A percentile compares a stretch with the other conserved stretches of the same genome.
Conservation (phyloP, 2,888 invertebrate genomes). For the Itoplectis maculator region DNA sequence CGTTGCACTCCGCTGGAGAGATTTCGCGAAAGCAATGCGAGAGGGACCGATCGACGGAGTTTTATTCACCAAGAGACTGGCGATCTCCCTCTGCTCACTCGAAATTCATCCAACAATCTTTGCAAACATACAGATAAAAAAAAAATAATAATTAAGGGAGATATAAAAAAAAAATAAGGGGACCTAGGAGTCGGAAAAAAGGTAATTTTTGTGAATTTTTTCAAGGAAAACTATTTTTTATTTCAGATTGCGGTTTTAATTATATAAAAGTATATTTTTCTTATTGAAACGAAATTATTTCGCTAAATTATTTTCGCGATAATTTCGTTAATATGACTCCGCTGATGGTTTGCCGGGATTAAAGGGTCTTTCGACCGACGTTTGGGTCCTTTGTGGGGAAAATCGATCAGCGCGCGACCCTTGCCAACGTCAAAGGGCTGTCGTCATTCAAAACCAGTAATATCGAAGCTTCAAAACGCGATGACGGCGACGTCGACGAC, state of each 20-base stretch:
- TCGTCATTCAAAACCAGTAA: background rate
- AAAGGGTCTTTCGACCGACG: background rate
- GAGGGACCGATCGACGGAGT: slow-evolving; percentile 44
- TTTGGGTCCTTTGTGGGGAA: background rate
- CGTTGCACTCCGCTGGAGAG: background rate
- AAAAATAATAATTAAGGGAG: too few relatives aligned
- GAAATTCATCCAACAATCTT: background rate
- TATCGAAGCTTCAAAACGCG: background rate
- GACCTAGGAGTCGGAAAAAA: too few relatives aligned
- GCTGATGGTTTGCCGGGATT: background rate
- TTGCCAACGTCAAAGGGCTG: background rate
- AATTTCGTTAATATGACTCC: background rate
- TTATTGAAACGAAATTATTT: slow-evolving; percentile 21
- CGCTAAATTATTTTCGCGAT: background rate
- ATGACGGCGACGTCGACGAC: background rate
- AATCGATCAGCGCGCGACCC: background rate
- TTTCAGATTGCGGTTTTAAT: background rate
- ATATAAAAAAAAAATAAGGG: too few relatives aligned
- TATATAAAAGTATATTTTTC: too few relatives aligned
- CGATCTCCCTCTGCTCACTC: slow-evolving; percentile 44
- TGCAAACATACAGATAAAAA: too few relatives aligned
- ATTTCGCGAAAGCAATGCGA: background rate
- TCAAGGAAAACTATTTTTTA: too few relatives aligned
- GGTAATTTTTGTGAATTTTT: background rate
- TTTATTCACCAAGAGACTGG: slow-evolving; percentile 44